Percentiles rank a stretch among this genome's conserved stretches.
Evolutionary conservation across 2,797 vertebrate species (phyloP).

Genomic region (Spheniscus humboldti): DNA sequence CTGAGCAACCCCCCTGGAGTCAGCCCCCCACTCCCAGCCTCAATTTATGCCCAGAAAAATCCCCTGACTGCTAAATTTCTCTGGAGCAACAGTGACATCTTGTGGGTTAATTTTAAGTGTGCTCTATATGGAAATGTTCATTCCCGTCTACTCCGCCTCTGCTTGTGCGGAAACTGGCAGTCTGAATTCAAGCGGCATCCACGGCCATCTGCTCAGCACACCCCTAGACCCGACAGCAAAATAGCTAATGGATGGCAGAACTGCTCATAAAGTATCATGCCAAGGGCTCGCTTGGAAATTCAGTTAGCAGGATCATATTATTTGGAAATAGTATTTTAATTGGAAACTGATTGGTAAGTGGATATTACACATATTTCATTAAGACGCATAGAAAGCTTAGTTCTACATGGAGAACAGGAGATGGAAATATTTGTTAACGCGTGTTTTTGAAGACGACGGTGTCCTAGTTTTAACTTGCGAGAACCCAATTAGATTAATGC

Average conservation of each 20-base stretch:
- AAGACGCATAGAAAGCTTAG: neutral
- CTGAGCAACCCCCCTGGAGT: neutral
- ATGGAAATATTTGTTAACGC: neutral
- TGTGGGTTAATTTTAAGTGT: slow-evolving; percentile 32
- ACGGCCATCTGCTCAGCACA: slow-evolving; percentile 29
- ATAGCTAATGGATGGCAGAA: slow-evolving; percentile 12
- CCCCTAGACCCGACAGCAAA: slow-evolving; percentile 1
- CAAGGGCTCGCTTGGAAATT: neutral
- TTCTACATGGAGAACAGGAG: neutral
- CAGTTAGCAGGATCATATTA: neutral
- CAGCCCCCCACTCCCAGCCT: neutral
- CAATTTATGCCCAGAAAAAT: neutral
- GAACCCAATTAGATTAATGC: neutral
- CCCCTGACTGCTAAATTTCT: neutral
- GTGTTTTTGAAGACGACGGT: neutral
- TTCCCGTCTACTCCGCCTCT: neutral
- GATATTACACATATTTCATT: neutral
- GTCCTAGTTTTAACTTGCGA: neutral
- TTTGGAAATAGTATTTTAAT: slow-evolving; percentile 33
- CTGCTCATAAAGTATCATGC: neutral
- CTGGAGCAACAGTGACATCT: slow-evolving; percentile 63
- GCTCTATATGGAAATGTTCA: neutral
- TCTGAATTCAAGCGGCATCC: neutral
- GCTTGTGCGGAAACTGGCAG: neutral
- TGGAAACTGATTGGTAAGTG: slow-evolving; percentile 22